Base-by-base conservation (phyloP, 2,113 vertebrate species). In the Notothenia coriiceps region DNA sequence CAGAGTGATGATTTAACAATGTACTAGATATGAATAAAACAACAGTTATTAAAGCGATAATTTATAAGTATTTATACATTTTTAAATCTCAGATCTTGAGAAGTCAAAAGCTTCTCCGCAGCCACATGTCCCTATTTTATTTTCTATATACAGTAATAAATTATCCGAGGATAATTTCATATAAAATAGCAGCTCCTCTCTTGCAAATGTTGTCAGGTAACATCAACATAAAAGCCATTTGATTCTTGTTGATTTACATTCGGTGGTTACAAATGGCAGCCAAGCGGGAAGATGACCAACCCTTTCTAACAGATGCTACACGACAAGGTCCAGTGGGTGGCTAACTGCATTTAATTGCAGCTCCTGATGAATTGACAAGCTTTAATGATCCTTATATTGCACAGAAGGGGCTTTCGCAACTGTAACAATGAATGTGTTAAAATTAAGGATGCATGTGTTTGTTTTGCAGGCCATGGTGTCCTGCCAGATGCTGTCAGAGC, bases 401-500 rank as follows among this genome's bases (percentile, higher is more conserved):
- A 25, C 55, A 67, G 15, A 63, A 56, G 11, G 13, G 10, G 8
- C 8, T 17, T 60, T 6, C 68, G 35, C 29, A 72, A 12, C 46
- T 55, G 6, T 79, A 66, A 55, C n/a, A 46, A 56, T 25, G 0
- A 60, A 43, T 44, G 12, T 70, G 52, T 65, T 79, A 62, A 25
- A 46, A 55, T 20, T 0, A 66, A 33, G 33, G 64, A 1, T 74
- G 55, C 70, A 29, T 74, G 50, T 81, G 11, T 74, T 77, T 77
- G 50, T 79, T 74, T 84, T 33, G 74, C 77, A 99, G 98, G 98
- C 98, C 70, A 99, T 99, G 98, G 98, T 99, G 10, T 99, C 98
- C 70, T 99, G 98, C 94, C 97, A 99, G 93, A 99, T 99, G 98
- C 95, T 99, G 63, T 99, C 98, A 0, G 98, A 99, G 91, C 94